Base-by-base conservation (phyloP, 2,113 vertebrate species). In the Gymnocephalus cernua region DNA sequence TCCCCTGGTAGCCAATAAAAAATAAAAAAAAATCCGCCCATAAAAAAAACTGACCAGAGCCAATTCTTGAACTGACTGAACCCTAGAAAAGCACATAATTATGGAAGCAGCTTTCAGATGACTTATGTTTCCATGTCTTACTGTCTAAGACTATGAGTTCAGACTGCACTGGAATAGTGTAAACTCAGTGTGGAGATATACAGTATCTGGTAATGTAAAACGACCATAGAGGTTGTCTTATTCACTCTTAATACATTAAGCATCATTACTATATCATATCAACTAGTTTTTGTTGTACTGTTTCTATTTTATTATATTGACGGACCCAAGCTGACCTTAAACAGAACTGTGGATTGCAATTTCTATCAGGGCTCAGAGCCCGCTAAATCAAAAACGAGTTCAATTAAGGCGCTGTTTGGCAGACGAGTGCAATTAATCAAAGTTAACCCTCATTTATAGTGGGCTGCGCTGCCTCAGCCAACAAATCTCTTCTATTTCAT, bases 401-500 rank as follows among this genome's bases (percentile, higher is more conserved):
- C 44, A 83, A 85, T 81, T 72, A 78, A 44, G 15, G 56, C 1
- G 35, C 41, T 10, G 67, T 67, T 81, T 62, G 48, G 48, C 51
- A 77, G 71, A 74, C 2, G 4, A 68, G 79, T 51, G 61, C 41
- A 79, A 78, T 86, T 86, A 73, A 86, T 91, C 80, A 84, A 84
- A 82, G 15, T 65, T 81, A 74, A 77, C 48, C 63, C 47, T 75
- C 27, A 65, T 15, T 79, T 38, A 71, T 75, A n/a, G 50, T 72
- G 0, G 75, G 38, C 59, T 38, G 27, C 14, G 25, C 45, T 57
- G 16, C 59, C 63, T 65, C n/a, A 73, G 76, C 1, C 7, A 80
- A 50, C 35, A 63, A 69, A 68, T 61, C 38, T 2, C 32, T 45
- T 79, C 53, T 64, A 48, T 81, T 86, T 76, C 63, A 56, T 19